Conservation (phyloP, 1,140 invertebrate species). For the Eurytemora carolleeae region DNA sequence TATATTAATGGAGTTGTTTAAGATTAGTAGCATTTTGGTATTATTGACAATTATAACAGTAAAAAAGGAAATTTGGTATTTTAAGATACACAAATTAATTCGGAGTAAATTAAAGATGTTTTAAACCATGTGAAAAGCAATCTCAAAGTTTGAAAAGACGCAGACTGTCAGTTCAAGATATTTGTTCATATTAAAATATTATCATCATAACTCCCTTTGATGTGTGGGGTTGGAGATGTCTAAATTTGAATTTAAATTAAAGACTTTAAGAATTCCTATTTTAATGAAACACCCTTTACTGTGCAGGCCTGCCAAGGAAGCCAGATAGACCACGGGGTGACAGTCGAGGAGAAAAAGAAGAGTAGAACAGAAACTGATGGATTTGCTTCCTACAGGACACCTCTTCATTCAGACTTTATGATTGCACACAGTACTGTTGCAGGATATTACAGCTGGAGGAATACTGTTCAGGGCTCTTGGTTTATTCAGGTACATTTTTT, state of each 20-base stretch:
- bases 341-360: background rate
- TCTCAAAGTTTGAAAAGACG: too few relatives aligned
- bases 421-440: constrained; percentile 87
- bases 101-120: too few relatives aligned
- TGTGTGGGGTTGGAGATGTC: too few relatives aligned
- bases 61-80: too few relatives aligned
- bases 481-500: constrained; percentile 75
- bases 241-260: background rate
- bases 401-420: constrained; percentile 27
- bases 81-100: too few relatives aligned
- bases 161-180: too few relatives aligned
- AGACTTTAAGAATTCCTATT: background rate
- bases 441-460: constrained; percentile 69
- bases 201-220: too few relatives aligned
- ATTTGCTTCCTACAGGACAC: constrained; percentile 4
- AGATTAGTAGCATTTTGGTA: too few relatives aligned
- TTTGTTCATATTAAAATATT: too few relatives aligned
- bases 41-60: too few relatives aligned
- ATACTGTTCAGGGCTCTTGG: constrained; percentile 76
- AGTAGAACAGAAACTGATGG: background rate
- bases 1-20: too few relatives aligned
- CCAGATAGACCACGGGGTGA: constrained; percentile 18
- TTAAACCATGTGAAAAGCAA: too few relatives aligned
- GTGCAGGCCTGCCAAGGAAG: constrained; percentile 20
- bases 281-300: background rate